Percentiles rank a stretch among this genome's conserved stretches.
phyloP scores from a whole-genome alignment of 2,797 vertebrate genomes.

The Parambassis ranga region DNA sequence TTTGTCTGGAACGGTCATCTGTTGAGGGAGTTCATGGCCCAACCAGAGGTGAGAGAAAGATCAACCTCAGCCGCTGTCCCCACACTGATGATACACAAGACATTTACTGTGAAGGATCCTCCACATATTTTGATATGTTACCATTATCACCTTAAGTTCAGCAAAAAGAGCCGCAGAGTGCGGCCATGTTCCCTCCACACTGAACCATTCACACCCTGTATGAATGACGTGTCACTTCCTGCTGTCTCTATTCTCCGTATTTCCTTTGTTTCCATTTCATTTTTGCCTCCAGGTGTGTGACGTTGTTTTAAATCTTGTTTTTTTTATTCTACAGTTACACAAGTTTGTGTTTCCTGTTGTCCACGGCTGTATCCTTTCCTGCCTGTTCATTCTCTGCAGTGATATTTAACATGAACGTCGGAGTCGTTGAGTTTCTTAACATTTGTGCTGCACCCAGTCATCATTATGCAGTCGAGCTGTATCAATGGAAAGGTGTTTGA shows the following conservation, averaged over 20 bases:
- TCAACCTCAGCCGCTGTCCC: neutral
- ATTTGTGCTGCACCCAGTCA: slow-evolving; percentile 74
- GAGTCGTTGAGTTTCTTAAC: slow-evolving; percentile 51
- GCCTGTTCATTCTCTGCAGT: no score
- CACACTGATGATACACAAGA: no score
- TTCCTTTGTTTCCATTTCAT: no score
- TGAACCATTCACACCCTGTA: no score
- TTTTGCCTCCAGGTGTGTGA: neutral
- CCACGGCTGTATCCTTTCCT: slow-evolving; percentile 82
- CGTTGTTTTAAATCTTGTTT: neutral
- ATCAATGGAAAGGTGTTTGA: slow-evolving; percentile 93
- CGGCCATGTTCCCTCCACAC: no score
- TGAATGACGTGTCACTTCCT: no score
- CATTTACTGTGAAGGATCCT: no score
- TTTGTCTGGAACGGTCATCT: slow-evolving; percentile 97
- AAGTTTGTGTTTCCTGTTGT: slow-evolving; percentile 78
- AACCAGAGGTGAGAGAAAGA: slow-evolving; percentile 86
- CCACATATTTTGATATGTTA: no score
- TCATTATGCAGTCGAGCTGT: slow-evolving; percentile 88
- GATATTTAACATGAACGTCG: no score
- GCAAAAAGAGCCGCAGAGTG: no score
- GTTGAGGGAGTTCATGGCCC: slow-evolving; percentile 89
- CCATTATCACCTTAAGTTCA: no score
- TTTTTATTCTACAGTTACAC: slow-evolving; percentile 69
- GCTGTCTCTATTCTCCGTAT: no score